A percentile compares a stretch with the other conserved stretches of the same genome.
These are phyloP conservation scores for Chrysolina oricalcia DNA, from an alignment of 2,888 invertebrate genomes.

Conservation along the genomic window DNA sequence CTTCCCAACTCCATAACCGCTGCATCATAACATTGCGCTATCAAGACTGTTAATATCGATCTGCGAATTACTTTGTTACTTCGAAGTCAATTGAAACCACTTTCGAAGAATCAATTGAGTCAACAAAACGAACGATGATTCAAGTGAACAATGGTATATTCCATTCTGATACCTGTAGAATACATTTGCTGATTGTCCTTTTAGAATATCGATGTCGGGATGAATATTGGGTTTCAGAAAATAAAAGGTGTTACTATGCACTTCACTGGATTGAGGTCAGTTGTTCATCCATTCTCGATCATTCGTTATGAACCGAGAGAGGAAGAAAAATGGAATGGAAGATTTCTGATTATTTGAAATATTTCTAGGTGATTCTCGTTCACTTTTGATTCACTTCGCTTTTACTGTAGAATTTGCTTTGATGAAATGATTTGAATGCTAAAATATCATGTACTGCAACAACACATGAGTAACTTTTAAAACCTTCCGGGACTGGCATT, in stretches of 20 bases:
- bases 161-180: constrained; percentile 25
- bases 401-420: too few species aligned
- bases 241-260: not conserved
- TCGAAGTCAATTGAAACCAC: constrained; percentile 30
- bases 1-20: too few species aligned
- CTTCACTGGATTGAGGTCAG: not conserved
- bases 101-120: constrained; percentile 36
- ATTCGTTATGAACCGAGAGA: not conserved
- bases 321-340: too few species aligned
- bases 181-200: constrained; percentile 32
- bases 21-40: constrained; percentile 30
- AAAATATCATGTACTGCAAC: too few species aligned
- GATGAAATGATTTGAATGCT: too few species aligned
- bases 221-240: not conserved
- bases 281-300: not conserved
- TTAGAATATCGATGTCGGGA: constrained; percentile 1
- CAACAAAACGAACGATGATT: constrained; percentile 37
- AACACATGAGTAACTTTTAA: too few species aligned
- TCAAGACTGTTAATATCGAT: constrained; percentile 41
- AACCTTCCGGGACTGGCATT: too few species aligned
- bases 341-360: too few species aligned
- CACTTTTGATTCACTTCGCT: too few species aligned
- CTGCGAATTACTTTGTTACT: constrained; percentile 37
- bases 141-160: constrained; percentile 37
- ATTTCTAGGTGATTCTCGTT: too few species aligned